Percentiles rank a stretch among this genome's conserved stretches.
These are phyloP conservation scores for Saturnia japonica DNA, from an alignment of 2,888 invertebrate species.

Conservation along the genomic window DNA sequence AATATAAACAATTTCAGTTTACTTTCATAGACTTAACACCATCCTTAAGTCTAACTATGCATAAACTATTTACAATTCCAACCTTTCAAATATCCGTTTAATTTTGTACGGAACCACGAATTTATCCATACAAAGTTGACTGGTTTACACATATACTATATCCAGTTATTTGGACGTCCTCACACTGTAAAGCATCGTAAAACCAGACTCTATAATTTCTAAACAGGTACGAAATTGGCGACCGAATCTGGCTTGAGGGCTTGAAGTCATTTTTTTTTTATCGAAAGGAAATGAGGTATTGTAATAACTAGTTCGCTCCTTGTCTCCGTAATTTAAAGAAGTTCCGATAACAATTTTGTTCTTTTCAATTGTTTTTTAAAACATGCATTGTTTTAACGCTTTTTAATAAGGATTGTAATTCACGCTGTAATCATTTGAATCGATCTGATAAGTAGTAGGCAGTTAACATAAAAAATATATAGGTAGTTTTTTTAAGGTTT, in stretches of 20 bases:
- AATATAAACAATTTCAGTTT: no score
- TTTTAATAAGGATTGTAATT: not conserved
- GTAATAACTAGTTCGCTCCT: slow-evolving; percentile 62
- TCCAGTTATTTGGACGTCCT: slow-evolving; percentile 1
- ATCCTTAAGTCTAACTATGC: not conserved
- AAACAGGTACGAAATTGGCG: slow-evolving; percentile 80
- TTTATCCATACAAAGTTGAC: not conserved
- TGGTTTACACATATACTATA: not conserved
- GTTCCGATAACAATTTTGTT: not conserved
- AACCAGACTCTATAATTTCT: slow-evolving; percentile 78
- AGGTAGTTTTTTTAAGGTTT: no score
- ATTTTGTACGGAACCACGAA: slow-evolving; percentile 9
- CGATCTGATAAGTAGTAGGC: not conserved
- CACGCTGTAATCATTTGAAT: not conserved
- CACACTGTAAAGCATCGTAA: slow-evolving; percentile 4
- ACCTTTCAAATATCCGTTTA: not conserved
- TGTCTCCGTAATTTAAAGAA: slow-evolving; percentile 4
- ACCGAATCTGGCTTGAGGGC: slow-evolving; percentile 67
- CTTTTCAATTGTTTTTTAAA: not conserved
- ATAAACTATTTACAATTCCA: not conserved
- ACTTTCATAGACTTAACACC: not conserved
- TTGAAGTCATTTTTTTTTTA: slow-evolving; percentile 65
- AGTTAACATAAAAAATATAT: not conserved
- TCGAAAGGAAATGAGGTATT: slow-evolving; percentile 71
- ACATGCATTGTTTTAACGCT: not conserved